Evolutionary conservation across 2,113 vertebrate genomes (phyloP), one percentile per base, ranked within the genome.

Genomic region (Gallinago paraguaiae): DNA sequence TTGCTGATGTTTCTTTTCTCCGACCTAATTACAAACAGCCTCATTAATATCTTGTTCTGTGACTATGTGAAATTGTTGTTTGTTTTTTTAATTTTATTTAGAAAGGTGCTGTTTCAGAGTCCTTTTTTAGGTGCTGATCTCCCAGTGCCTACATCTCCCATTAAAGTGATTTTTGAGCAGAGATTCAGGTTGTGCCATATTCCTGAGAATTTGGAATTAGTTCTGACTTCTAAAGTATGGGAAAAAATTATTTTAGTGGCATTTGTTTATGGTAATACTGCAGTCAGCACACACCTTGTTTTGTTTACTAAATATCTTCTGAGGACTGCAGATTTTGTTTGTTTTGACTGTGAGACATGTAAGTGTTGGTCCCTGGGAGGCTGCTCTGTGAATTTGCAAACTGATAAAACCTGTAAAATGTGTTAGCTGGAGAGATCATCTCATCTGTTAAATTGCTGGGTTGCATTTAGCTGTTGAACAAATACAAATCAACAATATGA

Each of bases 341-440:
- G 85, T 96, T 96, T 93, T 94, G 82, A 69, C 93, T 94, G 72
- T 91, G 86, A 84, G 83, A 87, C 59, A 50, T 76, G 24, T 57
- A 96, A 95, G 91, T 86, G 87, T 92, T 93, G 46, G 70, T 71
- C 81, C 45, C 91, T 76, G 70, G 77, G 90, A 93, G 96, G 41
- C 3, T 86, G 81, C 82, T 90, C 85, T 60, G 54, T 41, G 82
- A 83, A 95, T 96, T 53, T 97, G 82, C 85, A 94, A 94, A 95
- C 95, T 88, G 86, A 90, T 87, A 96, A 88, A 95, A 95, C 94
- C 89, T 91, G 94, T 95, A 72, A 70, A 91, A 77, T 93, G n/a
- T 77, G 81, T 85, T 93, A 82, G 70, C 45, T 82, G 23, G 23
- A 69, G 59, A 45, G 25, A 91, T 92, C 33, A 41, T 76, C 81